Evolutionary conservation across 2,888 invertebrate species (phyloP), one percentile per base, ranked within the genome.

Genomic region (Hetaerina titia): DNA sequence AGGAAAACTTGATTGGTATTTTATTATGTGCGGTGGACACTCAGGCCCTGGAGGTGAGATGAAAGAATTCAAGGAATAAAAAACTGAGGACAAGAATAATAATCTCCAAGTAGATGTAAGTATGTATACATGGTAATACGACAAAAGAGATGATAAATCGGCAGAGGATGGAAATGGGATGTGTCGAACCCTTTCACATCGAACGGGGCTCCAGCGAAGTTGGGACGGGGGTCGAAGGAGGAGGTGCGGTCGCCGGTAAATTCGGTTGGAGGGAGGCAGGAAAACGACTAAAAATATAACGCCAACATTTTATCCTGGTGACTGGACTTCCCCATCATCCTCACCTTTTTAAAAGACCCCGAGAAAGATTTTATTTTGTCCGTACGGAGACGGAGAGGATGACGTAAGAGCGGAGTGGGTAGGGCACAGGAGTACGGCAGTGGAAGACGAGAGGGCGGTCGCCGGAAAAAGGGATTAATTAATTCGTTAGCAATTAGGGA

Each of bases 401-500:
- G 31, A 31, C 13, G 56, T 25, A 31, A 22, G 88, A 31, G 22
- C 15, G 9, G 56, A 4, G 25, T 5, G 58, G 81, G n/a, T 8
- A 45, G 89, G 89, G 89, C 4, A 31, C 13, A 57, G 89, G 22
- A 56, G 87, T 31, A 11, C 9, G 25, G 22, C 9, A 22, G 25
- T 25, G 88, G 88, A 88, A 31, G 56, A n/a, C 25, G 13, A 88
- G 45, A 31, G 89, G 89, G 19, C n/a, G 57, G 89, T 92, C 13
- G 45, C 64, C 69, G 92, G 90, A 22, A 92, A 92, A 92, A 57
- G 92, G 92, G 92, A 92, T 92, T 92, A 92, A 92, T 92, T 92
- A 92, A 92, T 92, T 92, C 92, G 92, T 64, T 69, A 92, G 92
- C 92, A 92, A 92, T 92, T 92, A 92, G 92, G 69, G 92, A 92